These are phyloP conservation scores for Volucella inanis DNA, from an alignment of 2,888 invertebrate genomes.

Conservation along the genomic window DNA sequence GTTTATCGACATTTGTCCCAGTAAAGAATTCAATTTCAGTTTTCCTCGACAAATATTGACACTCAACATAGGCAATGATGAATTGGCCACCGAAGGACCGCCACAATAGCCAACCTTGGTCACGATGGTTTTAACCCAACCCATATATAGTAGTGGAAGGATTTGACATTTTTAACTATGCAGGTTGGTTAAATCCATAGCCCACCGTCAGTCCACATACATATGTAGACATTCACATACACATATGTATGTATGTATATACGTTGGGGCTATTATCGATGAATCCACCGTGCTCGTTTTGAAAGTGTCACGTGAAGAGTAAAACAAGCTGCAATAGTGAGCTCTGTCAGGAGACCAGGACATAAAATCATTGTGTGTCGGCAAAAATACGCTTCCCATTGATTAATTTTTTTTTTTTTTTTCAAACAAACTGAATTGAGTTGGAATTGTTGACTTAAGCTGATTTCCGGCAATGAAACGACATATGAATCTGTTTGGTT, in stretches of 20 bases:
- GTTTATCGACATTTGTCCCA: slow-evolving; percentile 56
- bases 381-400: slow-evolving; percentile 37
- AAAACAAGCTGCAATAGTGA: slow-evolving; percentile 21
- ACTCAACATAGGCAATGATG: slow-evolving; percentile 45
- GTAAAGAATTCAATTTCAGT: slow-evolving; percentile 68
- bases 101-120: slow-evolving; percentile 59
- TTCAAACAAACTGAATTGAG: slow-evolving; percentile 51
- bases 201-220: not conserved
- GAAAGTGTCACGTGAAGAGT: not conserved
- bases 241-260: not conserved
- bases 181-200: slow-evolving; percentile 28
- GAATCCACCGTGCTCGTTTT: slow-evolving; percentile 17
- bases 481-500: slow-evolving; percentile 59
- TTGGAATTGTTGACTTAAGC: slow-evolving; percentile 63
- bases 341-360: slow-evolving; percentile 21
- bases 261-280: not conserved
- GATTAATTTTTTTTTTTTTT: slow-evolving; percentile 1
- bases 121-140: slow-evolving; percentile 59
- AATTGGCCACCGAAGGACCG: slow-evolving; percentile 46
- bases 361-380: slow-evolving; percentile 30
- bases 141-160: slow-evolving; percentile 30
- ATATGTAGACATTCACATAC: not conserved
- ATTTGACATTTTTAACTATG: slow-evolving; percentile 29
- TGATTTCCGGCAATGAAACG: slow-evolving; percentile 56
- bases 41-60: slow-evolving; percentile 67